A percentile compares a stretch with the other conserved stretches of the same genome.
Evolutionary conservation across 1,140 invertebrate genomes (phyloP).

Genomic region (Homalodisca vitripennis): DNA sequence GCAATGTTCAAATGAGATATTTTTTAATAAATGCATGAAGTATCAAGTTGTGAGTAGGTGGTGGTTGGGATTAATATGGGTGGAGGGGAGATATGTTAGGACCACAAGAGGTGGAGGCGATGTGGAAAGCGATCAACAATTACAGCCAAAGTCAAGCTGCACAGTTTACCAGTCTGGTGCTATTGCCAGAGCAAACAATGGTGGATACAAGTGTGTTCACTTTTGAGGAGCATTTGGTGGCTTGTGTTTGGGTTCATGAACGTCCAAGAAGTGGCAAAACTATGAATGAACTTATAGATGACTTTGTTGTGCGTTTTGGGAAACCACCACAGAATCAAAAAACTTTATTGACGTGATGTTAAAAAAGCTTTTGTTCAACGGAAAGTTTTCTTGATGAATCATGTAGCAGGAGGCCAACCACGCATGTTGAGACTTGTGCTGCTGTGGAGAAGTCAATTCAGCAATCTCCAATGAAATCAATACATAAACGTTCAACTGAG

Average conservation of each 20-base stretch:
- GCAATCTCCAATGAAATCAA: slow-evolving; percentile 4
- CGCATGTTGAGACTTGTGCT: background rate
- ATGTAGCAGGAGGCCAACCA: background rate
- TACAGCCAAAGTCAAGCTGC: too few species aligned
- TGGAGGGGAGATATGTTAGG: too few species aligned
- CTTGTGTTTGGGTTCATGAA: slow-evolving; percentile 12
- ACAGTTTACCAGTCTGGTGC: background rate
- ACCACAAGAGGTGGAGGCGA: too few species aligned
- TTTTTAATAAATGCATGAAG: too few species aligned
- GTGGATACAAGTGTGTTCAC: background rate
- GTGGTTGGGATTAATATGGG: too few species aligned
- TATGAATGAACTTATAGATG: slow-evolving; percentile 3
- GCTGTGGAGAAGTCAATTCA: slow-evolving; percentile 2
- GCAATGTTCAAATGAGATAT: too few species aligned
- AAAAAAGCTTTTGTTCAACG: background rate
- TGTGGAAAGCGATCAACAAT: too few species aligned
- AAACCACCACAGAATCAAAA: background rate
- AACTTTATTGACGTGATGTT: background rate
- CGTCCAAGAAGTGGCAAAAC: background rate
- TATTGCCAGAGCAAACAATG: background rate
- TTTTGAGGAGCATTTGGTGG: too few species aligned
- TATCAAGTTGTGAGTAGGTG: too few species aligned
- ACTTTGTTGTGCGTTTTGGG: slow-evolving; percentile 8
- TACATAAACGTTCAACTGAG: background rate
- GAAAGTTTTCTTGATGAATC: background rate